These are phyloP conservation scores for Acromyrmex heyeri DNA, from an alignment of 1,140 invertebrate species.

Conservation along the genomic window DNA sequence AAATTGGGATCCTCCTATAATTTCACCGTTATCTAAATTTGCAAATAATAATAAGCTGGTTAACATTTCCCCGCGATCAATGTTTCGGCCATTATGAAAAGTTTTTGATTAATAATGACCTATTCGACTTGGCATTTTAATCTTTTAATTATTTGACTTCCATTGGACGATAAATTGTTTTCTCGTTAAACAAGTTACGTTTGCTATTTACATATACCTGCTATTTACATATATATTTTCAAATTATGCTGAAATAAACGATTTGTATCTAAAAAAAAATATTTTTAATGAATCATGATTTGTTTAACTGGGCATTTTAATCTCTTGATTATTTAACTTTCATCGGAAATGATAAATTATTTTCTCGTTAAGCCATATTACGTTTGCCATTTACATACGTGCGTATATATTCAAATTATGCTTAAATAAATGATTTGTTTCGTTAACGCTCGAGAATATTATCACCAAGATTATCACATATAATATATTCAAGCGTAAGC, in stretches of 20 bases:
- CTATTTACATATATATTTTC: too few relatives aligned
- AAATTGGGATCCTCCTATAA: not conserved
- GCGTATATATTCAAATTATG: not conserved
- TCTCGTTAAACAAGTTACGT: not conserved
- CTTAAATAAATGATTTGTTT: slow-evolving; percentile 20
- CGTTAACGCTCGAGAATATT: not conserved
- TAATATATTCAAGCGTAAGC: slow-evolving; percentile 15
- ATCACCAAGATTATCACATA: not conserved
- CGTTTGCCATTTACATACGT: not conserved
- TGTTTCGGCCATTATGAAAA: not conserved
- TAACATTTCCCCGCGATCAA: not conserved
- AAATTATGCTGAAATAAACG: not conserved
- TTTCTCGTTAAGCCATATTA: not conserved
- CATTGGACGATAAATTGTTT: not conserved
- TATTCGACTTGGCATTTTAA: not conserved
- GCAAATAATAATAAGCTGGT: not conserved
- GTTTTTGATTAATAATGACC: not conserved
- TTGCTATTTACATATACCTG: not conserved
- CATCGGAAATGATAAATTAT: not conserved
- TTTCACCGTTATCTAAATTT: not conserved
- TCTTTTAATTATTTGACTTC: not conserved
- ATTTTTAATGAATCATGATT: not conserved
- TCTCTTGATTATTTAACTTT: not conserved
- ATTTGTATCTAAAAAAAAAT: not conserved
- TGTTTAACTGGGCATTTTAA: not conserved